Base-by-base conservation (phyloP, 2,888 invertebrate genomes). In the Tipula unca region DNA sequence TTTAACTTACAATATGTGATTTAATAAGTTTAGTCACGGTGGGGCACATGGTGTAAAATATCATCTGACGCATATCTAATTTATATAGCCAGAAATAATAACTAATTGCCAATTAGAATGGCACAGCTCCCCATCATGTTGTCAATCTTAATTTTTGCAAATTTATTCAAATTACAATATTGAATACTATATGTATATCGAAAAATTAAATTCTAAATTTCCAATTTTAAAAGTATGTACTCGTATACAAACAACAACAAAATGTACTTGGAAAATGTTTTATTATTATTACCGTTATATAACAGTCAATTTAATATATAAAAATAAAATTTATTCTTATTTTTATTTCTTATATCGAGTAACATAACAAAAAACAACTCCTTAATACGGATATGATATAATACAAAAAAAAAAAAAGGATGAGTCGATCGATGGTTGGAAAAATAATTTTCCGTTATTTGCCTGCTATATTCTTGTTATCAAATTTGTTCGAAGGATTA, bases 401-500 rank as follows among this genome's bases (percentile, higher is more conserved):
- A n/a, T n/a, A n/a, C n/a, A n/a, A n/a, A n/a, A n/a, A n/a, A 39
- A 39, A 39, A 5, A 8, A 54, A 54, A 54, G 48, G 25, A 25
- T 69, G 69, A 69, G 25, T 69, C 25, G 69, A 25, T 69, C 25
- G 69, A 25, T 69, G 20, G 48, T 20, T 54, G 69, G 69, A 10
- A 69, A 48, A 69, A 69, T 69, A 69, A 69, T 69, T 69, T 69
- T 69, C 25, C 69, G 69, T 69, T 69, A 69, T 69, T 69, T 69
- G 69, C 69, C 25, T 69, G 48, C 48, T 54, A 17, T 4, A 17
- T 10, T 39, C 69, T 69, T 69, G 69, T 69, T 69, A 69, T 69
- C 69, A 69, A 69, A 69, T 69, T 69, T 69, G 69, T 69, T 69
- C 69, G 69, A 69, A 69, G 69, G 69, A 69, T 69, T 69, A 69